Conservation (phyloP, 2,797 vertebrate genomes). For the Amphiprion clarkii region DNA sequence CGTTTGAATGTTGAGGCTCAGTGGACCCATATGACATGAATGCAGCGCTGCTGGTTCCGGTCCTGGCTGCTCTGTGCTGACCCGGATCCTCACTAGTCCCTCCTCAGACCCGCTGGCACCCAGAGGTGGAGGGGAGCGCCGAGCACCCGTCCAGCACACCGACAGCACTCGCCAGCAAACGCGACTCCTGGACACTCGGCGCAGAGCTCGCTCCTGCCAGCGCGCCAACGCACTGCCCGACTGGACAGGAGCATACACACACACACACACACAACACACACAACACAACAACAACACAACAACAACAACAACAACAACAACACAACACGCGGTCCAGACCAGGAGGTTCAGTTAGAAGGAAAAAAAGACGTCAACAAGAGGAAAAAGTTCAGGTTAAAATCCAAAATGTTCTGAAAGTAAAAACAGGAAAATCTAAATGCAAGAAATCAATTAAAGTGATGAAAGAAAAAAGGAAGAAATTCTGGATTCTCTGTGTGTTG, state of each 20-base stretch:
- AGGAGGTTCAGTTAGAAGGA: constrained; percentile 42
- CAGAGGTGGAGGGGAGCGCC: constrained; percentile 78
- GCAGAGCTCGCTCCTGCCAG: constrained; percentile 85
- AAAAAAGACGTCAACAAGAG: constrained; percentile 45
- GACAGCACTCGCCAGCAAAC: constrained; percentile 87
- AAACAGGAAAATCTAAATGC: too few relatives aligned
- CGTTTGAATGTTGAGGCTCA: too few relatives aligned
- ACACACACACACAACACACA: constrained; percentile 17
- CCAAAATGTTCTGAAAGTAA: neutral
- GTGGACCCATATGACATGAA: constrained; percentile 52
- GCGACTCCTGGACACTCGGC: constrained; percentile 82
- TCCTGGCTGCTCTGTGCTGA: constrained; percentile 81
- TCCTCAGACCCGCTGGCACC: constrained; percentile 87
- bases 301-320: constrained; percentile 17
- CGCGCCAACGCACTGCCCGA: constrained; percentile 82
- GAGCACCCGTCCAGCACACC: constrained; percentile 85
- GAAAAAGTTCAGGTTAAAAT: constrained; percentile 10
- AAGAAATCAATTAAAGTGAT: too few relatives aligned
- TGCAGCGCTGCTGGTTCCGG: constrained; percentile 30
- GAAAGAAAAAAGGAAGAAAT: too few relatives aligned
- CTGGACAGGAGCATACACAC: constrained; percentile 70
- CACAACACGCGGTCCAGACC: constrained; percentile 26
- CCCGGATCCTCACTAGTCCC: constrained; percentile 87
- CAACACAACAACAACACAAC: constrained; percentile 21
- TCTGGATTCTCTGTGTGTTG: too few relatives aligned